Conservation (phyloP, 2,888 invertebrate genomes). For the Caradrina clavipalpis region DNA sequence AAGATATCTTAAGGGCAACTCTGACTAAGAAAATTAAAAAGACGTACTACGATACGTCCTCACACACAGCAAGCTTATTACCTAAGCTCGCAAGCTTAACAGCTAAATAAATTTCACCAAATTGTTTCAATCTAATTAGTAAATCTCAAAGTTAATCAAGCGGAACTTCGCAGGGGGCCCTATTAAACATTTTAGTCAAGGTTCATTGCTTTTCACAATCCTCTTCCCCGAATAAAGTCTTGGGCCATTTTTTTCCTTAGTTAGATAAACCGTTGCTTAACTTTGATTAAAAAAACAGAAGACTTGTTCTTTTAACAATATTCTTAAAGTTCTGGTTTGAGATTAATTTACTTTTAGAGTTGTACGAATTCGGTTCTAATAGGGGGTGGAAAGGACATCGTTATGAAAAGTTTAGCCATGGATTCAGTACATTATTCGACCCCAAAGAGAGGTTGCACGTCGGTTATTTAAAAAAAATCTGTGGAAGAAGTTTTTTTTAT, state of each 20-base stretch:
- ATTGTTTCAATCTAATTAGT: constrained; percentile 60
- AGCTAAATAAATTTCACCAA: constrained; percentile 48
- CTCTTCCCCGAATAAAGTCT: constrained; percentile 32
- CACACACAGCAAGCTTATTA: neutral
- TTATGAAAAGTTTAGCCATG: too few relatives aligned
- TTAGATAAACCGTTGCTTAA: constrained; percentile 33
- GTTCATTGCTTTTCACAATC: constrained; percentile 56
- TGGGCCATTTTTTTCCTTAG: constrained; percentile 25
- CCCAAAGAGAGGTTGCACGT: too few relatives aligned
- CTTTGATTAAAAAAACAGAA: constrained; percentile 50
- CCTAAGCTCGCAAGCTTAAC: constrained; percentile 25
- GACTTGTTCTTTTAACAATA: constrained; percentile 16
- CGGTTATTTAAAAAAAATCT: too few relatives aligned
- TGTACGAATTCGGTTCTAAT: neutral
- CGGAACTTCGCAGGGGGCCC: constrained; percentile 48
- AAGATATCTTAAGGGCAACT: too few relatives aligned
- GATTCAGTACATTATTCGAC: too few relatives aligned
- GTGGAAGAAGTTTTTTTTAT: too few relatives aligned
- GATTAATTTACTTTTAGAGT: constrained; percentile 15
- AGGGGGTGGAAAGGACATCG: too few relatives aligned
- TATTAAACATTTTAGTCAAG: constrained; percentile 56
- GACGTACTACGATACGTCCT: neutral
- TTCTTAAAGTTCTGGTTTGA: constrained; percentile 27
- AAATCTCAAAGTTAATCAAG: constrained; percentile 62
- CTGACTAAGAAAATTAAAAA: neutral